phyloP scores from a whole-genome alignment of 2,888 invertebrate genomes.

The Tenthredo livida region DNA sequence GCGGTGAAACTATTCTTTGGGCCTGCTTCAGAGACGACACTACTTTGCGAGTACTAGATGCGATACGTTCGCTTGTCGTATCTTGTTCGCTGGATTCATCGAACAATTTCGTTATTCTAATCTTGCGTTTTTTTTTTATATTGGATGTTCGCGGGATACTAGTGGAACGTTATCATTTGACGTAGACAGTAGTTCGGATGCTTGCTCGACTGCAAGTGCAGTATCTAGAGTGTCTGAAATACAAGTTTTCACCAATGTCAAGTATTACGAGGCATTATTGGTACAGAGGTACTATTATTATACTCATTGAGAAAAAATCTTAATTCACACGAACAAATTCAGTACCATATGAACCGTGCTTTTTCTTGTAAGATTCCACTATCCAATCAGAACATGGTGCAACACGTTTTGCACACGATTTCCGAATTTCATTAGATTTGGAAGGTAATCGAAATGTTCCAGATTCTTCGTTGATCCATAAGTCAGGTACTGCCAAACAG shows the following conservation, averaged over 20 bases:
- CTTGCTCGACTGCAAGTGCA: constrained; percentile 15
- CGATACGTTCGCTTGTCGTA: background rate
- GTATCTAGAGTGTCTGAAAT: constrained; percentile 2
- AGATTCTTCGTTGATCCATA: background rate
- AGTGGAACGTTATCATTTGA: background rate
- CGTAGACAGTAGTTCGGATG: constrained; percentile 7
- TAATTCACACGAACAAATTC: background rate
- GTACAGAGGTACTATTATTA: background rate
- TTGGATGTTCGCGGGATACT: background rate
- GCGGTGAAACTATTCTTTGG: background rate
- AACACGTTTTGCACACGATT: background rate
- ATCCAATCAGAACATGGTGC: constrained; percentile 4
- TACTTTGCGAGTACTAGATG: background rate
- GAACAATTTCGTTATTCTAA: background rate
- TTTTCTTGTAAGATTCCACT: background rate
- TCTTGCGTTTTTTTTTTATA: background rate
- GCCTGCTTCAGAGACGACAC: background rate
- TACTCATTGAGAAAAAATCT: background rate
- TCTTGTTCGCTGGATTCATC: background rate
- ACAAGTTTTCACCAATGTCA: background rate
- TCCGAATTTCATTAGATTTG: constrained; percentile 1
- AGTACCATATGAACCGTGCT: constrained; percentile 18
- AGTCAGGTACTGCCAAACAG: background rate
- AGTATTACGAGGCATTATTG: background rate
- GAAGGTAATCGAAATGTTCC: constrained; percentile 4